Evolutionary conservation across 2,113 vertebrate species (phyloP).

Genomic region (Forbesichthys papilliferus): DNA sequence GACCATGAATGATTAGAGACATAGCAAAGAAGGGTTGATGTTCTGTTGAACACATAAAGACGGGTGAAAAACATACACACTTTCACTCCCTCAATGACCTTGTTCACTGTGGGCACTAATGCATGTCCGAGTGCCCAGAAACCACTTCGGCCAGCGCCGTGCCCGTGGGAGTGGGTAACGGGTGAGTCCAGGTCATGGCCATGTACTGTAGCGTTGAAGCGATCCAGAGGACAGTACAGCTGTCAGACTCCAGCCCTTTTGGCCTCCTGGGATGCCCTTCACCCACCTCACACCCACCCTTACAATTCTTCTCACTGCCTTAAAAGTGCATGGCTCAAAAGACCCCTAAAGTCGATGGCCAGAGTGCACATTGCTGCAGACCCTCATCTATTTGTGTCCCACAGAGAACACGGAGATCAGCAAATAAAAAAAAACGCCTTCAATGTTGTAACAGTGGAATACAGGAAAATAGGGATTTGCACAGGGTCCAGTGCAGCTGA

Average conservation of each 20-base stretch:
- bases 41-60: slow-evolving; percentile 53
- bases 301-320: slow-evolving; percentile 22
- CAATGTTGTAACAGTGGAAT: slow-evolving; percentile 56
- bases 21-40: slow-evolving; percentile 43
- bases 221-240: slow-evolving; percentile 34
- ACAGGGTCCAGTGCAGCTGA: slow-evolving; percentile 53
- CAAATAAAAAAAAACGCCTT: slow-evolving; percentile 36
- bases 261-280: slow-evolving; percentile 14
- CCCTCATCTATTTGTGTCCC: slow-evolving; percentile 52
- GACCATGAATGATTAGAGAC: slow-evolving; percentile 43
- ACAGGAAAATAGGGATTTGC: slow-evolving; percentile 54
- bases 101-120: neutral
- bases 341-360: slow-evolving; percentile 21
- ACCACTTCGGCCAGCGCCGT: neutral
- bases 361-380: slow-evolving; percentile 56
- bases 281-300: neutral
- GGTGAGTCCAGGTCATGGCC: slow-evolving; percentile 57
- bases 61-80: slow-evolving; percentile 30
- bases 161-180: neutral
- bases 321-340: slow-evolving; percentile 35
- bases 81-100: neutral
- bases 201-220: slow-evolving; percentile 2
- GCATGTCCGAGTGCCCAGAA: neutral
- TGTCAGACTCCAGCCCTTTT: slow-evolving; percentile 25
- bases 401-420: slow-evolving; percentile 52